phyloP scores from a whole-genome alignment of 2,888 invertebrate genomes.

The Himalopsyche tibetana region DNA sequence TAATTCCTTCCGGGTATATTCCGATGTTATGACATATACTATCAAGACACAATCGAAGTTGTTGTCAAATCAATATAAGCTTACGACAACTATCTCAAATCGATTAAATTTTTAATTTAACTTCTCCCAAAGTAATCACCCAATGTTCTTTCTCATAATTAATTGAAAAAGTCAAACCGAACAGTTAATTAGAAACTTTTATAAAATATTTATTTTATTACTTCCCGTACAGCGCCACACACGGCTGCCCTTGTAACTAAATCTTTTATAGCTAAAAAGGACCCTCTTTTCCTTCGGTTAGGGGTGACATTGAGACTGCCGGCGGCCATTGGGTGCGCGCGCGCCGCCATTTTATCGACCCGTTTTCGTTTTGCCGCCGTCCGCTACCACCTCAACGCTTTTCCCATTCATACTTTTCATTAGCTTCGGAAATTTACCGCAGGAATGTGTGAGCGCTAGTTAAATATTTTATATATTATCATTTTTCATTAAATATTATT shows the following conservation, averaged over 20 bases:
- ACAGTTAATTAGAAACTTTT: neutral
- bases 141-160: too few relatives aligned
- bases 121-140: too few relatives aligned
- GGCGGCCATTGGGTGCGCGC: constrained; percentile 44
- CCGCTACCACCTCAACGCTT: constrained; percentile 34
- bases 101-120: too few relatives aligned
- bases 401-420: constrained; percentile 17
- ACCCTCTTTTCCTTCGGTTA: constrained; percentile 38
- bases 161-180: too few relatives aligned
- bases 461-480: neutral
- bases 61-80: too few relatives aligned
- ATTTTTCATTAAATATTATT: constrained; percentile 34
- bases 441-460: constrained; percentile 3
- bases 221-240: constrained; percentile 21
- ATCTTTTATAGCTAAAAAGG: constrained; percentile 27
- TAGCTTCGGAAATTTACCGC: neutral
- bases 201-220: constrained; percentile 21
- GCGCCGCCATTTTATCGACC: constrained; percentile 35
- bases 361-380: constrained; percentile 29
- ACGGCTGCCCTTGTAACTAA: constrained; percentile 33
- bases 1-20: too few relatives aligned
- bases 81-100: too few relatives aligned
- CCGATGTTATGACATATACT: too few relatives aligned
- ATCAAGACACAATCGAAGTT: too few relatives aligned
- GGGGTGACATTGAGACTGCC: constrained; percentile 47